These are phyloP conservation scores for Lasius platythorax DNA, from an alignment of 2,888 invertebrate species.

Conservation along the genomic window DNA sequence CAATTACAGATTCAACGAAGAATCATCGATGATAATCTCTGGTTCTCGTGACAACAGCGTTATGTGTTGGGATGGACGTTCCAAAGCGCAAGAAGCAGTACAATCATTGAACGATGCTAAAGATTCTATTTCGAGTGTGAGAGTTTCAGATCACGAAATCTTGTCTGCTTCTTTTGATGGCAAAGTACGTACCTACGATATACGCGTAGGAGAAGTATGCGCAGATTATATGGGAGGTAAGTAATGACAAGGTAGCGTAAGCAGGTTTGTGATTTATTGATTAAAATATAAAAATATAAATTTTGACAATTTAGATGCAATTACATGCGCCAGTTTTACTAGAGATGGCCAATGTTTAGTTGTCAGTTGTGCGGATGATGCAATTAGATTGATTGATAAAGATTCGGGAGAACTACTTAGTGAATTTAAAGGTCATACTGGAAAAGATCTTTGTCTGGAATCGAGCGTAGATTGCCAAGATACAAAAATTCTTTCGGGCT, in stretches of 20 bases:
- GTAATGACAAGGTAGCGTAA: not conserved
- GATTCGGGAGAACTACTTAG: conserved; percentile 92
- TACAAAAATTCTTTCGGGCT: conserved; percentile 95
- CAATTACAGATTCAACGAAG: conserved; percentile 94
- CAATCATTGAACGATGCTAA: conserved; percentile 96
- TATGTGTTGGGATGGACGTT: conserved; percentile 95
- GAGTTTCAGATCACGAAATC: conserved; percentile 96
- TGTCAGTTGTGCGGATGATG: conserved; percentile 93
- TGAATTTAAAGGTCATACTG: conserved; percentile 94
- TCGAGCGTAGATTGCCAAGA: conserved; percentile 95
- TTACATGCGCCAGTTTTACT: conserved; percentile 94
- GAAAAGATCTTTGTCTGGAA: conserved; percentile 94
- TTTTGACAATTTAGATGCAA: conserved; percentile 87
- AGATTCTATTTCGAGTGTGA: conserved; percentile 93
- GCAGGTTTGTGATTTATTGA: not conserved
- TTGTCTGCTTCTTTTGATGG: conserved; percentile 96
- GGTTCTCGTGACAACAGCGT: conserved; percentile 98
- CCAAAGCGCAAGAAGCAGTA: conserved; percentile 90
- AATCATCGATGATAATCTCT: conserved; percentile 96
- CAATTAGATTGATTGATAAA: conserved; percentile 95
- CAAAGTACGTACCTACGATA: conserved; percentile 95
- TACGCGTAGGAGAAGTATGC: conserved; percentile 93
- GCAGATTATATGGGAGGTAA: conserved; percentile 94
- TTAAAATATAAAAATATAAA: conserved; percentile 16
- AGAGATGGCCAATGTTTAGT: conserved; percentile 97